Base-by-base conservation (phyloP, 2,113 vertebrate species). In the Corydoras maculifer region DNA sequence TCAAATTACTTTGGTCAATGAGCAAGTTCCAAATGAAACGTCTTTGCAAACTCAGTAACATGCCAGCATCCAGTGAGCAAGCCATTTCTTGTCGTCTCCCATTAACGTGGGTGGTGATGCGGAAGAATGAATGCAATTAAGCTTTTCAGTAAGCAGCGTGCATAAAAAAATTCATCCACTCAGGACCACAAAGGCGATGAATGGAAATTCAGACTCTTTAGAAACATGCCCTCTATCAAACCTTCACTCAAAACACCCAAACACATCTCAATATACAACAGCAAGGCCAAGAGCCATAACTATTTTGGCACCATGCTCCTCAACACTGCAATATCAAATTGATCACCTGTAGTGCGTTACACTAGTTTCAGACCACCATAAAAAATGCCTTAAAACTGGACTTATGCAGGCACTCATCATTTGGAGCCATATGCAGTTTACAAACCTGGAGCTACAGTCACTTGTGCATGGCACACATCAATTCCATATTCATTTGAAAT, bases 401-500 rank as follows among this genome's bases (percentile, higher is more conserved):
- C 11, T 31, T 18, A 2, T 1, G 10, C 9, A 58, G 54, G 54
- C 62, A 57, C 63, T 35, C 35, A 62, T 63, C 54, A 65, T 43
- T 57, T 59, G 48, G 57, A 48, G 51, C 73, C 57, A 69, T 15
- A 55, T 68, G 62, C 13, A 32, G 72, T 65, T 68, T 62, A 88
- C 87, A 85, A 82, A 94, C 91, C 91, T 92, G 84, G 82, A 15
- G 93, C 89, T 51, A 86, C 58, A 4, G 55, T 76, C 65, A 93
- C 90, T 73, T 88, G 91, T 18, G 90, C 90, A 49, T 88, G 90
- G 60, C 89, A 91, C 59, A 90, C 91, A 32, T 89, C 91, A 12
- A 86, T 89, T 68, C 92, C 93, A 83, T 91, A 85, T 77, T 84
- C 77, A 48, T 95, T 93, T 67, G 89, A 88, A 63, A 90, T 90